Evolutionary conservation across 2,113 vertebrate species (phyloP).

Genomic region (Psittacula cyanocephala): DNA sequence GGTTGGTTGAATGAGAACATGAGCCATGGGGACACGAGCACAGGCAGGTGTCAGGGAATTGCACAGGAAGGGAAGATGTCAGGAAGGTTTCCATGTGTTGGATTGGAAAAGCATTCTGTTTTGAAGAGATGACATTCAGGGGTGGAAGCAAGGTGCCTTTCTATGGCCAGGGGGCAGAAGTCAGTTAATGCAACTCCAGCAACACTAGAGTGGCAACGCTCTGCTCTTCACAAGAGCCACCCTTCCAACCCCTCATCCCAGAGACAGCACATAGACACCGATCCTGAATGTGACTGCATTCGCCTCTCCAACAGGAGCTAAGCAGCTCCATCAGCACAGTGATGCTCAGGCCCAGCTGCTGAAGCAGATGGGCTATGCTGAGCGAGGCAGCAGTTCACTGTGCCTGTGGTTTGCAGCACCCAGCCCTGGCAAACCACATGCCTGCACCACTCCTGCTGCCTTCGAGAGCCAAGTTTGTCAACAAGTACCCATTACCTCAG

Average conservation of each 20-base stretch:
- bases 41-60: not conserved
- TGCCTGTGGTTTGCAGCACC: not conserved
- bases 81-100: not conserved
- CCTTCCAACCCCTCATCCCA: accelerated
- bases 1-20: not conserved
- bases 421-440: not conserved
- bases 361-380: too few species aligned
- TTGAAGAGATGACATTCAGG: not conserved
- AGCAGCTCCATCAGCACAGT: accelerated
- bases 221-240: not conserved
- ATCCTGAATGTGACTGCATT: not conserved
- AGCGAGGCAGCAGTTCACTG: not conserved
- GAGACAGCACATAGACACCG: accelerated
- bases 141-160: not conserved
- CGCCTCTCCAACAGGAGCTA: accelerated
- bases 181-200: not conserved
- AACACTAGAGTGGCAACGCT: accelerated
- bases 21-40: accelerated
- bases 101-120: not conserved
- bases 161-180: not conserved
- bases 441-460: not conserved
- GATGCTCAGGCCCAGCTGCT: not conserved
- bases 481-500: not conserved
- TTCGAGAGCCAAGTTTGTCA: not conserved
- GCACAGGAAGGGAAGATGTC: accelerated